Evolutionary conservation across 2,888 invertebrate species (phyloP), one percentile per base, ranked within the genome.

Genomic region (Hedychridium roseum): DNA sequence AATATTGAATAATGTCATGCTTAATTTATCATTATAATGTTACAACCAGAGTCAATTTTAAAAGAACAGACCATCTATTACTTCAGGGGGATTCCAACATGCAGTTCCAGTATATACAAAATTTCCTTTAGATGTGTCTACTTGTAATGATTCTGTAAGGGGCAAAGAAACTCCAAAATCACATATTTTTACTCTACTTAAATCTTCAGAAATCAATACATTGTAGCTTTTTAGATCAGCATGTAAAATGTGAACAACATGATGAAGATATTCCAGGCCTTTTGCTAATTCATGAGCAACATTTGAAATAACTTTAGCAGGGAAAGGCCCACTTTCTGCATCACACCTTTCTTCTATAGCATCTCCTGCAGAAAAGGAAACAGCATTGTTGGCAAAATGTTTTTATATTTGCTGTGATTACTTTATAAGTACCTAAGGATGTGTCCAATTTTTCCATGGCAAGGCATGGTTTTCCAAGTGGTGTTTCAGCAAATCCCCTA

Each of bases 151-250:
- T 50, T 85, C 81, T 34, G 86, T 85, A 1, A 92, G 74, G 0
- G 88, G 88, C 50, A 92, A 66, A 16, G 88, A 86, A n/a, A 91
- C 91, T 2, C 92, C 92, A 74, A 93, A 93, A 79, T 93, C 92
- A 65, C 93, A 92, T 12, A 92, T 78, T 75, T 94, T 92, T 57
- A 91, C 88, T 1, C 84, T 81, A 18, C 83, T 83, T 73, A 90
- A 91, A 70, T 91, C 85, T 7, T 86, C 88, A 56, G 91, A 90
- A 1, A 93, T 82, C 1, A 94, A 82, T 30, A 94, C 80, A 72
- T 94, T 94, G 70, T 86, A 89, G 0, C 92, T 92, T 79, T 94
- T 93, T 27, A 94, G 81, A 74, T 94, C 94, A 18, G 92, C 91
- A 53, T 94, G 94, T 5, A 94, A 76, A 30, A 92, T 80, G 40